Conservation (phyloP, 2,888 invertebrate genomes). For the Sturmia bella region DNA sequence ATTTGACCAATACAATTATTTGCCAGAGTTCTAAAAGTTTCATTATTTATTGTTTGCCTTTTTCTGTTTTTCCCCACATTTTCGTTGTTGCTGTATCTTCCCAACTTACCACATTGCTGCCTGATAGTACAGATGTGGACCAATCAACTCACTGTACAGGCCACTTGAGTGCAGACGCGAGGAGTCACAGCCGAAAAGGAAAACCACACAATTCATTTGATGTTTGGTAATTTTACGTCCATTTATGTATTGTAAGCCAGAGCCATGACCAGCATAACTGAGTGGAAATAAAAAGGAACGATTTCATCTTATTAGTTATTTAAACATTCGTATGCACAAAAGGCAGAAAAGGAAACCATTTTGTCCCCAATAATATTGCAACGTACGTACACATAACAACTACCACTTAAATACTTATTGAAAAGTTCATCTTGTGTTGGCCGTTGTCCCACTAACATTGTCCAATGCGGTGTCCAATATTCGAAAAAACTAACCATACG, state of each 20-base stretch:
- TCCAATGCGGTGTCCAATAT: constrained; percentile 83
- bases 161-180: constrained; percentile 81
- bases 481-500: constrained; percentile 82
- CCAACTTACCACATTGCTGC: constrained; percentile 77
- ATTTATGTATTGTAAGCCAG: constrained; percentile 85
- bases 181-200: constrained; percentile 87
- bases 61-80: not conserved
- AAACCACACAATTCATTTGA: constrained; percentile 83
- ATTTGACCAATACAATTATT: constrained; percentile 34
- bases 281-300: constrained; percentile 52
- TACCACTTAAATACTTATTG: constrained; percentile 82
- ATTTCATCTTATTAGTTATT: constrained; percentile 43
- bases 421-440: constrained; percentile 83
- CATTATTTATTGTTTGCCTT: constrained; percentile 26
- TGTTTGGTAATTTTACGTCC: constrained; percentile 83
- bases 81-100: not conserved
- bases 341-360: not conserved
- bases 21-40: constrained; percentile 34
- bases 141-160: constrained; percentile 82
- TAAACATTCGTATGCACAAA: constrained; percentile 19
- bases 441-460: constrained; percentile 81
- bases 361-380: constrained; percentile 34
- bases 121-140: constrained; percentile 82
- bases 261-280: constrained; percentile 88
- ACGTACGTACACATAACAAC: constrained; percentile 85